phyloP scores from a whole-genome alignment of 2,888 invertebrate species.

The Ametastegia equiseti region DNA sequence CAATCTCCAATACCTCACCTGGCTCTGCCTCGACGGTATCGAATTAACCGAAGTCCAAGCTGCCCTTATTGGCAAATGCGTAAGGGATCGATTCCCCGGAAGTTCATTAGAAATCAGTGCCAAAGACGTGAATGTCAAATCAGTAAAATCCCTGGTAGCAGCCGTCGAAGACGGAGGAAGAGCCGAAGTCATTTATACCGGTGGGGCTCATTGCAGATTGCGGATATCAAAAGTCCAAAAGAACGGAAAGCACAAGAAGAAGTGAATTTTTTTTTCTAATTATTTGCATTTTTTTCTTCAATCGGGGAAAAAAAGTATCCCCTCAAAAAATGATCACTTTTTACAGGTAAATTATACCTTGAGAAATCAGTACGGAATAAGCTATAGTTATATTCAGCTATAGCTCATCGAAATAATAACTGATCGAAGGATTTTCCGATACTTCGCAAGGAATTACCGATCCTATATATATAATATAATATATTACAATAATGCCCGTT shows the following conservation, averaged over 20 bases:
- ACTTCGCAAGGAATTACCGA: too few species aligned
- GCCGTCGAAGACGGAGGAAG: conserved; percentile 72
- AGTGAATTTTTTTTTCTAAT: conserved; percentile 53
- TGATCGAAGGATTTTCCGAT: too few species aligned
- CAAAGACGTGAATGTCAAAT: conserved; percentile 71
- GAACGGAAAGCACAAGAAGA: conserved; percentile 64
- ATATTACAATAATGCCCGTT: too few species aligned
- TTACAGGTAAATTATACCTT: too few species aligned
- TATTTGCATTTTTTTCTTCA: background rate
- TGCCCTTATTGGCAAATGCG: conserved; percentile 70
- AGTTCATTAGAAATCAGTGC: conserved; percentile 71
- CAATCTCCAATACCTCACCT: conserved; percentile 70
- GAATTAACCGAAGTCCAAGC: conserved; percentile 70
- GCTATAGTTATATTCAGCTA: too few species aligned
- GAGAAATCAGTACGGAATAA: too few species aligned
- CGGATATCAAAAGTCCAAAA: conserved; percentile 69
- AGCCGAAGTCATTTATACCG: conserved; percentile 71
- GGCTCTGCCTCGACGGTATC: conserved; percentile 73
- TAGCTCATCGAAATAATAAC: too few species aligned
- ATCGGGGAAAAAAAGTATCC: background rate
- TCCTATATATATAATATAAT: too few species aligned
- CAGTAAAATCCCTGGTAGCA: conserved; percentile 71
- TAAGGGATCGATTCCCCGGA: conserved; percentile 73
- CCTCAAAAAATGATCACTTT: background rate
- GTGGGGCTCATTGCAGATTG: conserved; percentile 69